Conservation (phyloP, 2,113 vertebrate species). For the Ploceus nigricollis region DNA sequence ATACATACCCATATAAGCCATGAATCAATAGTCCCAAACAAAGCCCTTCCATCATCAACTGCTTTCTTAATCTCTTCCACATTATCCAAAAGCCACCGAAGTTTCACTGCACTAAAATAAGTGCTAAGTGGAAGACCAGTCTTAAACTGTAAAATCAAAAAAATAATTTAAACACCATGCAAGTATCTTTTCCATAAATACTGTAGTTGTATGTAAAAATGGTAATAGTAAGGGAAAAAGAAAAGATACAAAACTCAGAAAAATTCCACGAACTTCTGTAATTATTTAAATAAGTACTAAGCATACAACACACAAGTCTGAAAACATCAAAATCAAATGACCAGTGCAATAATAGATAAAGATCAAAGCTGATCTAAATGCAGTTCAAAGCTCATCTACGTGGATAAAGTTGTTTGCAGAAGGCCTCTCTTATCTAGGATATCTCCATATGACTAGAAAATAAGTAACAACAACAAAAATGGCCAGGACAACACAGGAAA, state of each 20-base stretch:
- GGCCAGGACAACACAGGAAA: background rate
- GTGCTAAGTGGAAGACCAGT: constrained; percentile 97
- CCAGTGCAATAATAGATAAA: constrained; percentile 15
- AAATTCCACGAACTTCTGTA: background rate
- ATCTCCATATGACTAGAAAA: background rate
- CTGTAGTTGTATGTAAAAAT: background rate
- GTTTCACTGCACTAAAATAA: constrained; percentile 96
- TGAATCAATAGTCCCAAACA: constrained; percentile 96
- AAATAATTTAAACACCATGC: background rate
- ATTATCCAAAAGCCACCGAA: constrained; percentile 94
- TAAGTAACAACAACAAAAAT: background rate
- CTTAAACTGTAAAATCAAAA: constrained; percentile 76
- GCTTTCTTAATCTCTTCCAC: constrained; percentile 80
- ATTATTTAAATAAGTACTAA: background rate
- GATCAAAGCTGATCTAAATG: constrained; percentile 36
- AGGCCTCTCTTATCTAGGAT: background rate
- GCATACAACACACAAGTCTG: background rate
- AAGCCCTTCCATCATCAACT: constrained; percentile 76
- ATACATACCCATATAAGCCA: constrained; percentile 97
- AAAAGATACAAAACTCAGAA: background rate
- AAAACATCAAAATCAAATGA: background rate
- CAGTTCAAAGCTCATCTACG: constrained; percentile 39
- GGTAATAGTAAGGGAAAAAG: background rate
- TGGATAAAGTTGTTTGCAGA: constrained; percentile 20
- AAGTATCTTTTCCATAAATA: background rate